phyloP scores from a whole-genome alignment of 2,888 invertebrate genomes.

The Odontothrips loti region DNA sequence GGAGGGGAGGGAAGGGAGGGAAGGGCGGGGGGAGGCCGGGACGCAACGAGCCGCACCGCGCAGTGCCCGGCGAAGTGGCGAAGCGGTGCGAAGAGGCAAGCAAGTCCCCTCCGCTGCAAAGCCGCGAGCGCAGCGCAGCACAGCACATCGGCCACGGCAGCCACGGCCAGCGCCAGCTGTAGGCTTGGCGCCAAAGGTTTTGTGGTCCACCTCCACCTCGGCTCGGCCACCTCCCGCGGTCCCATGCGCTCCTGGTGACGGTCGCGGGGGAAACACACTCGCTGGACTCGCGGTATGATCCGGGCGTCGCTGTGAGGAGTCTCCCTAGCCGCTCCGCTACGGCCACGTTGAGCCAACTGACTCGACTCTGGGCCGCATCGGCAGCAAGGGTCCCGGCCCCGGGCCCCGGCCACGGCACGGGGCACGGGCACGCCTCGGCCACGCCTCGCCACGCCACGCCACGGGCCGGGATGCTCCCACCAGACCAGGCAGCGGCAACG shows the following conservation, averaged over 20 bases:
- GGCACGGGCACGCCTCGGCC: background rate
- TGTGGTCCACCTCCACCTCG: background rate
- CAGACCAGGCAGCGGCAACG: background rate
- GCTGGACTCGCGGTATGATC: background rate
- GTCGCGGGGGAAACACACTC: constrained; percentile 18
- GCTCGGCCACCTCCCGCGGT: background rate
- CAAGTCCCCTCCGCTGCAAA: too few species aligned
- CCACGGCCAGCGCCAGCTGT: too few species aligned
- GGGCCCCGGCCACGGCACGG: background rate
- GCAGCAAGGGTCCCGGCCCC: background rate
- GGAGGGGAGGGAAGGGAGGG: background rate
- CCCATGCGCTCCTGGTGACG: background rate
- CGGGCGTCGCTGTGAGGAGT: background rate
- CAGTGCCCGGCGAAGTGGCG: background rate
- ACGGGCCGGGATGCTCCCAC: background rate
- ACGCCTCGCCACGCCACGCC: too few species aligned
- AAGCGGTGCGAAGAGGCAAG: too few species aligned
- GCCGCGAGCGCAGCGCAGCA: background rate
- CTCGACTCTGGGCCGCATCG: background rate
- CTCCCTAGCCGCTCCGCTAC: background rate
- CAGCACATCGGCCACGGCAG: too few species aligned
- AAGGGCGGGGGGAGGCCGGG: background rate
- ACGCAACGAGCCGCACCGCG: background rate
- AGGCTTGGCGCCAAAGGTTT: too few species aligned
- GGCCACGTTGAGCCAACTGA: background rate